Base-by-base conservation (phyloP, 2,888 invertebrate genomes). In the Agrochola lota region DNA sequence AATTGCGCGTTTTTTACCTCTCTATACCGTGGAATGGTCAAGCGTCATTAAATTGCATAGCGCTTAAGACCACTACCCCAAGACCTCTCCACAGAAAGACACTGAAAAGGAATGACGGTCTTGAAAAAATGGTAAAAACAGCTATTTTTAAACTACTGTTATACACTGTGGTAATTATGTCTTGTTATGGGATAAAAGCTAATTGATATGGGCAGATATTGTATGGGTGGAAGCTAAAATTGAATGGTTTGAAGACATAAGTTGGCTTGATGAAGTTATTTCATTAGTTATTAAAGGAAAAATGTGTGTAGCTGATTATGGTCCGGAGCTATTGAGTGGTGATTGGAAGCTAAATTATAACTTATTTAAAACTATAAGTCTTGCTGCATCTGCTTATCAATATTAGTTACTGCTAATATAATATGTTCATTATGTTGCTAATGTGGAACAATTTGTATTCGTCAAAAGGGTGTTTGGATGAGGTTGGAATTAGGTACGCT, bases 31-130 rank as follows among this genome's bases (percentile, higher is more conserved):
- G 85, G 85, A 85, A 75, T 88, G 88, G 92, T 92, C 89, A 93
- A 89, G 92, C 91, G 88, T 91, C 92, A 92, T 91, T 91, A 90
- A 91, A 83, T 91, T 89, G 87, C 91, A 90, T 88, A 88, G 90
- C 90, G 87, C 77, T 81, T 72, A 59, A 60, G n/a, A 74, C 93
- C 91, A 92, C 26, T 78, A 17, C 75, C 83, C 5, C 43, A 6
- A 86, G 92, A 90, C 52, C 90, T 71, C 49, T 66, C 17, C 0
- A 49, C 35, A 75, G 74, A 78, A 77, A 71, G 70, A 70, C 70
- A 68, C 70, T 60, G 40, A 4, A 15, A 35, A 40, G 4, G 35
- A n/a, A 46, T 1, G 26, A 43, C 78, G 91, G 40, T 90, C 92
- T 85, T 11, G 1, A 40, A 30, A 85, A 73, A 77, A 12, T 90